Percentiles rank a stretch among this genome's conserved stretches.
These are phyloP conservation scores for Brachypodius melanocephalos DNA, from an alignment of 2,113 vertebrate genomes.

Conservation along the genomic window DNA sequence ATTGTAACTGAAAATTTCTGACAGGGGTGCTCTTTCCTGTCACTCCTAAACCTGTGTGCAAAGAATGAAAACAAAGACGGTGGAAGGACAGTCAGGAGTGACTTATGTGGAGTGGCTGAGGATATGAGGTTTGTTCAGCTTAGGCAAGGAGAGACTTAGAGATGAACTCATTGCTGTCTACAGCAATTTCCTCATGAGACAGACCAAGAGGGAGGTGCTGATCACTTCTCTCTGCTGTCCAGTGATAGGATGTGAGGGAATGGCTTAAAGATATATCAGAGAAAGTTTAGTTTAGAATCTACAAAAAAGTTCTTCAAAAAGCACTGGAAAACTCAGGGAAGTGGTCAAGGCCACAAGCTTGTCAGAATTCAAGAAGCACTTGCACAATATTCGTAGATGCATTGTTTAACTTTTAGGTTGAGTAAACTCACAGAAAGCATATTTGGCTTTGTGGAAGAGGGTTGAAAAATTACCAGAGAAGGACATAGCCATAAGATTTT, in stretches of 20 bases:
- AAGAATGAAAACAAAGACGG: background rate
- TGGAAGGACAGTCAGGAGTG: background rate
- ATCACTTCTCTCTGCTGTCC: background rate
- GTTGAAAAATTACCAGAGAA: background rate
- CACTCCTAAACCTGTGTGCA: background rate
- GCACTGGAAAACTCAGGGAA: background rate
- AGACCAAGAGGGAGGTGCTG: background rate
- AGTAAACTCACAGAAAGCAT: background rate
- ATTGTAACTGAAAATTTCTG: background rate
- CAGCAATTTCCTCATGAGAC: background rate
- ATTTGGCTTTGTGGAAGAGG: background rate
- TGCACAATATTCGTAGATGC: background rate
- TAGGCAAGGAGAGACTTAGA: background rate
- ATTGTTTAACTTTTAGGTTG: background rate
- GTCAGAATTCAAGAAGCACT: background rate
- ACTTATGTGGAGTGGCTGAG: background rate
- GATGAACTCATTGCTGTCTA: background rate
- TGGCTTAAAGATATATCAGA: background rate
- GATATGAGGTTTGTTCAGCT: background rate
- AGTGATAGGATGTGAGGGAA: background rate
- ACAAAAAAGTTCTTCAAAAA: background rate
- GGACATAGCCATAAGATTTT: background rate
- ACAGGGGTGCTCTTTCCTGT: background rate
- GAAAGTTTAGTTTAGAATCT: background rate
- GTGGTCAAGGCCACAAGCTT: background rate